These are phyloP conservation scores for Bimastos eiseni DNA, from an alignment of 2,888 invertebrate species.

Conservation along the genomic window DNA sequence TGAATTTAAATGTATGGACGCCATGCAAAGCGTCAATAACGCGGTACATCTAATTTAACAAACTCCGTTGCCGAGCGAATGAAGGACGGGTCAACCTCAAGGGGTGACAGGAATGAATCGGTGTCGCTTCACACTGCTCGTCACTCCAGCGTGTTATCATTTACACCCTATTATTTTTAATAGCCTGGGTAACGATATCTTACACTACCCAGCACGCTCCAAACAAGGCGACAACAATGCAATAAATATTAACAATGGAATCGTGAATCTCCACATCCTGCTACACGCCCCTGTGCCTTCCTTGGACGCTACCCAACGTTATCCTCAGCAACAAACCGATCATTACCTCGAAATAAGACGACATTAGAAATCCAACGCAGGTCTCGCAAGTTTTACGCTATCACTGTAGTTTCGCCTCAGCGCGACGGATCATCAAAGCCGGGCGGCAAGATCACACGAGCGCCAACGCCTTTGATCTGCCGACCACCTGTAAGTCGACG, in stretches of 20 bases:
- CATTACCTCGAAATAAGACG: not conserved
- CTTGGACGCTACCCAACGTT: not conserved
- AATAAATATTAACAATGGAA: not conserved
- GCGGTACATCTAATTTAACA: no score
- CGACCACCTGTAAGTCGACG: slow-evolving; percentile 8
- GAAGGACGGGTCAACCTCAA: no score
- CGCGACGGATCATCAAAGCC: not conserved
- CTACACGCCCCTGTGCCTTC: not conserved
- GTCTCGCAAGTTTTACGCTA: not conserved
- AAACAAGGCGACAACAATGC: no score
- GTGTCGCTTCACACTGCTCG: no score
- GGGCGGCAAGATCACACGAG: not conserved
- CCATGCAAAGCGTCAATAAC: no score
- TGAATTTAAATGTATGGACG: no score
- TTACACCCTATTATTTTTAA: no score
- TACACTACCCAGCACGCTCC: no score
- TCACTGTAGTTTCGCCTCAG: not conserved
- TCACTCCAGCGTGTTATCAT: no score
- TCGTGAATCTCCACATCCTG: not conserved
- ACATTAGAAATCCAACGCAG: not conserved
- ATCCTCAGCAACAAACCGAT: not conserved
- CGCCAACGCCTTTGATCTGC: not conserved
- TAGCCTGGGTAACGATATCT: no score
- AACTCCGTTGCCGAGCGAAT: no score
- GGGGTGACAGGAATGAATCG: no score